Percentiles rank a stretch among this genome's conserved stretches.
Evolutionary conservation across 2,113 vertebrate genomes (phyloP).

Genomic region (Zosterops hypoxanthus): DNA sequence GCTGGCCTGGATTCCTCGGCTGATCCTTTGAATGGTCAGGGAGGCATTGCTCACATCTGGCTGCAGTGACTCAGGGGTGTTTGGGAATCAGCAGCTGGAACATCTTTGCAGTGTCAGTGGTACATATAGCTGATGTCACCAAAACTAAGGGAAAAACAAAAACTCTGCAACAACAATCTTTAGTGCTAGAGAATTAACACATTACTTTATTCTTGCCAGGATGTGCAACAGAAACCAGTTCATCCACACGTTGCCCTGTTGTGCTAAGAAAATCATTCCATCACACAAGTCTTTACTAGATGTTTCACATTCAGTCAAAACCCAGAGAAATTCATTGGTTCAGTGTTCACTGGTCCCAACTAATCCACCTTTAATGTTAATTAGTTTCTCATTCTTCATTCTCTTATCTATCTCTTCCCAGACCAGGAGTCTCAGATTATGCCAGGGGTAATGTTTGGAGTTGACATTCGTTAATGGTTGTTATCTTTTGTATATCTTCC

Average conservation of each 20-base stretch:
- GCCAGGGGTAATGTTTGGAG: neutral
- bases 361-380: neutral
- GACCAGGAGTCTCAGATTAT: neutral
- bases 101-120: neutral
- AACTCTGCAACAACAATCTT: neutral
- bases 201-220: neutral
- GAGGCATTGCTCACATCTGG: neutral
- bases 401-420: neutral
- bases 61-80: neutral
- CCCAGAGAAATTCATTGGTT: neutral
- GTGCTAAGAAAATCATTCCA: neutral
- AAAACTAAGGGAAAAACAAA: neutral
- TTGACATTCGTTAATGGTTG: neutral
- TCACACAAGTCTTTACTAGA: neutral
- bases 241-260: neutral
- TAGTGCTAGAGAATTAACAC: neutral
- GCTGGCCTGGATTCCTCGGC: neutral
- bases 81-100: neutral
- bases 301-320: neutral
- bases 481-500: neutral
- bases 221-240: neutral
- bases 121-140: neutral
- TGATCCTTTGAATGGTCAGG: neutral
- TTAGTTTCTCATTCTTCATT: neutral
- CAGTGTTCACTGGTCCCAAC: neutral